phyloP scores from a whole-genome alignment of 2,113 vertebrate species.

The Amphilophus citrinellus region DNA sequence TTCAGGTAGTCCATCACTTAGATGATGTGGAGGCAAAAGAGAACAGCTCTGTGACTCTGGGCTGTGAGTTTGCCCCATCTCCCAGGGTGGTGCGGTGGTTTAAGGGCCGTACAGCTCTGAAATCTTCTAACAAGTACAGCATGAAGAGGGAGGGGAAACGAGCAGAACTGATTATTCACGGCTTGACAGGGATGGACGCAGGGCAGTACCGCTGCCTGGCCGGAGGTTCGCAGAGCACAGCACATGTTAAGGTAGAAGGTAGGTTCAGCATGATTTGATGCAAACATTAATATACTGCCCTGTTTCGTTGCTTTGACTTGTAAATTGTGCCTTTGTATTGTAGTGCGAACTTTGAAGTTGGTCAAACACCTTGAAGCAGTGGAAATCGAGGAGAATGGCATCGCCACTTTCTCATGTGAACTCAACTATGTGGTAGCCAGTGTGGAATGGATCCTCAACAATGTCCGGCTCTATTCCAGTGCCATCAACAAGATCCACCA shows the following conservation, averaged over 20 bases:
- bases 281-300: background rate
- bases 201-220: conserved; percentile 90
- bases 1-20: conserved; percentile 85
- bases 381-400: conserved; percentile 85
- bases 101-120: conserved; percentile 84
- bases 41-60: conserved; percentile 85
- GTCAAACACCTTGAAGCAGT: conserved; percentile 85
- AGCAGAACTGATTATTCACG: conserved; percentile 87
- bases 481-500: conserved; percentile 87
- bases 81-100: conserved; percentile 93
- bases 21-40: conserved; percentile 87
- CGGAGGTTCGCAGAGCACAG: conserved; percentile 85
- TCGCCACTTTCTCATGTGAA: conserved; percentile 84
- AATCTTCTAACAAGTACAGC: conserved; percentile 85
- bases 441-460: conserved; percentile 92
- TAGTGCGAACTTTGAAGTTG: conserved; percentile 86
- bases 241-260: conserved; percentile 89
- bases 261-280: background rate
- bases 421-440: conserved; percentile 90
- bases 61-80: conserved; percentile 90
- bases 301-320: background rate
- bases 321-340: background rate
- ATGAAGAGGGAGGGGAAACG: conserved; percentile 85
- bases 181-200: conserved; percentile 81
- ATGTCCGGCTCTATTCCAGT: conserved; percentile 83